These are phyloP conservation scores for Lasioglossum baleicum DNA, from an alignment of 1,140 invertebrate genomes.

Conservation along the genomic window DNA sequence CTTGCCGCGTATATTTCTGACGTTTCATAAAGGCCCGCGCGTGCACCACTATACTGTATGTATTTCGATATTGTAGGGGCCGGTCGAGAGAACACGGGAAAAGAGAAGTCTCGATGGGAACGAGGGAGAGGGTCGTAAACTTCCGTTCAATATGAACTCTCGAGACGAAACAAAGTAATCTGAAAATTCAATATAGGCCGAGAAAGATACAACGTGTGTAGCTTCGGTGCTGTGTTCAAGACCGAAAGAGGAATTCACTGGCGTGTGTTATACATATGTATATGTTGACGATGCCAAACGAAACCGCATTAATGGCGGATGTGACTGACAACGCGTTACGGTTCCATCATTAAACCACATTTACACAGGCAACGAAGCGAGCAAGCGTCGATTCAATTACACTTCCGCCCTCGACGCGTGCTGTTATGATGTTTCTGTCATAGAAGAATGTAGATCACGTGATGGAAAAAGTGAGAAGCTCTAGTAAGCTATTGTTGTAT, in stretches of 20 bases:
- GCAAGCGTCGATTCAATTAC: conserved; percentile 53
- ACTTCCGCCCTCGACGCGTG: conserved; percentile 42
- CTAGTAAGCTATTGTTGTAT: no score
- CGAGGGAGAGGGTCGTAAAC: conserved; percentile 24
- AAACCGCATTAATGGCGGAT: conserved; percentile 21
- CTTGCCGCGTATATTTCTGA: no score
- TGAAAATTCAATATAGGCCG: conserved; percentile 22
- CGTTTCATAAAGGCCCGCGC: neutral
- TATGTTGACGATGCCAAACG: conserved; percentile 12
- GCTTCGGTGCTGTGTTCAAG: no score
- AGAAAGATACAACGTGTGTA: no score
- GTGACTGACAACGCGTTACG: conserved; percentile 51
- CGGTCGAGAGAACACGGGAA: neutral
- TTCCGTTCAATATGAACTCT: conserved; percentile 24
- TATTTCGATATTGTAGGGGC: neutral
- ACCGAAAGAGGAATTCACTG: neutral
- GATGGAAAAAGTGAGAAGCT: neutral
- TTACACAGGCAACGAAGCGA: conserved; percentile 68
- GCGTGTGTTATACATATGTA: neutral
- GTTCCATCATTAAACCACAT: conserved; percentile 66
- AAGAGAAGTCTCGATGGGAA: neutral
- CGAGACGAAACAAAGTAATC: conserved; percentile 5
- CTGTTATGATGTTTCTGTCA: conserved; percentile 17
- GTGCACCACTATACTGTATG: no score
- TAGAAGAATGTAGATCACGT: neutral